Evolutionary conservation across 2,113 vertebrate genomes (phyloP).

Genomic region (Patagioenas fasciata): DNA sequence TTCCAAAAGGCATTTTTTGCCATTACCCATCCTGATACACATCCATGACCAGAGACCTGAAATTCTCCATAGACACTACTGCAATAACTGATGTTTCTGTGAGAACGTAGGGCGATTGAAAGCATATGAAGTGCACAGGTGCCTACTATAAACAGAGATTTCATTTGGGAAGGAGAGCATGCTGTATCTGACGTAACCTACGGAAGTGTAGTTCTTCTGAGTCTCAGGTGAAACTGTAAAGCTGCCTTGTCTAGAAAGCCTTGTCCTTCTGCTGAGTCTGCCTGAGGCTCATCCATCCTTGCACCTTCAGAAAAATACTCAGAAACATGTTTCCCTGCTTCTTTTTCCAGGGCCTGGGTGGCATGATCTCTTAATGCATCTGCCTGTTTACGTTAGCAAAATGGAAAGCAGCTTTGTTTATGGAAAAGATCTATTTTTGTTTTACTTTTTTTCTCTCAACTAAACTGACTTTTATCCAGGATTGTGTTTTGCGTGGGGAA

Average conservation of each 20-base stretch:
- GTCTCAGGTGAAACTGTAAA: neutral
- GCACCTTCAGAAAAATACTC: slow-evolving; percentile 35
- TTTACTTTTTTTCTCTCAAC: slow-evolving; percentile 70
- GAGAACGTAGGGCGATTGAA: neutral
- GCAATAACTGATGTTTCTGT: neutral
- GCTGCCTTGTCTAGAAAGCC: neutral
- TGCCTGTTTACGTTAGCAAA: slow-evolving; percentile 77
- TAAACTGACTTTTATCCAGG: slow-evolving; percentile 66
- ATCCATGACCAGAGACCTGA: neutral
- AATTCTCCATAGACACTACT: neutral
- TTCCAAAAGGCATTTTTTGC: neutral
- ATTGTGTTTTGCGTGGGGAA: slow-evolving; percentile 66
- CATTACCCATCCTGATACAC: neutral
- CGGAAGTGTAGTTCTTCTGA: neutral
- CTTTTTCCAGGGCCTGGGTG: slow-evolving; percentile 67
- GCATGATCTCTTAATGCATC: slow-evolving; percentile 71
- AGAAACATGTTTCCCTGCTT: neutral
- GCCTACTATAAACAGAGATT: neutral
- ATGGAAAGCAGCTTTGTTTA: slow-evolving; percentile 81
- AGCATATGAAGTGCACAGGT: neutral
- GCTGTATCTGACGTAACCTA: neutral
- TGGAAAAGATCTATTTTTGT: slow-evolving; percentile 82
- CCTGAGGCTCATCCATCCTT: neutral
- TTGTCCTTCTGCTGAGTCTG: neutral
- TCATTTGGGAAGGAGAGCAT: neutral